Base-by-base conservation (phyloP, 2,113 vertebrate species). In the Bubo scandiacus region DNA sequence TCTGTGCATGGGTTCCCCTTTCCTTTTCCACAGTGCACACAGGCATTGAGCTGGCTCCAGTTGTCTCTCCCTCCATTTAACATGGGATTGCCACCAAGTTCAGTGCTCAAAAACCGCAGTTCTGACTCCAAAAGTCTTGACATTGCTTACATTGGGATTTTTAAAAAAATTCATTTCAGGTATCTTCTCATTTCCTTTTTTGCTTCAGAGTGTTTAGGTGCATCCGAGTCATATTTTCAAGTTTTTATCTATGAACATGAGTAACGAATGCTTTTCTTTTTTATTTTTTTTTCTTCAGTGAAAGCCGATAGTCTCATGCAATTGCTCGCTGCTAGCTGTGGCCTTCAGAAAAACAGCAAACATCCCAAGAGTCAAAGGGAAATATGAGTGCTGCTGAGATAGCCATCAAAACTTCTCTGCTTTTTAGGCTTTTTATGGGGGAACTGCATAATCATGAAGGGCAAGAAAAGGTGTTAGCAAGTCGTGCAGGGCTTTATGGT, bases 401-500 rank as follows among this genome's bases (percentile, higher is more conserved):
- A 93, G 58, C 32, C 32, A 72, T 91, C 52, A 87, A 71, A 85
- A 52, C 13, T 34, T 62, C 47, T 74, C 36, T 36, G 26, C 5
- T 79, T 91, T 94, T 82, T n/a, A 88, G 73, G 14, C 3, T 67
- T 89, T 32, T 65, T 59, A 27, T 34, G 30, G 13, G 23, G 42
- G 79, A 85, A 68, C 32, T 49, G 32, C 78, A 66, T 82, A 70
- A 88, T 82, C 71, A 70, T 38, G 54, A 85, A 95, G 78, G 55
- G 63, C 62, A 93, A 92, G 71, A 92, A 88, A 59, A 92, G 57
- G 75, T 86, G 47, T 84, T 61, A 52, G 58, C 66, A 88, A 90
- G 51, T 85, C 2, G 0, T 86, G n/a, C 58, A 73, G 70, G 67
- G 67, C 66, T 96, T 95, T 95, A 55, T 47, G 84, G 62, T 88